Conservation (phyloP, 1,140 invertebrate species). For the Drosophila miranda region DNA sequence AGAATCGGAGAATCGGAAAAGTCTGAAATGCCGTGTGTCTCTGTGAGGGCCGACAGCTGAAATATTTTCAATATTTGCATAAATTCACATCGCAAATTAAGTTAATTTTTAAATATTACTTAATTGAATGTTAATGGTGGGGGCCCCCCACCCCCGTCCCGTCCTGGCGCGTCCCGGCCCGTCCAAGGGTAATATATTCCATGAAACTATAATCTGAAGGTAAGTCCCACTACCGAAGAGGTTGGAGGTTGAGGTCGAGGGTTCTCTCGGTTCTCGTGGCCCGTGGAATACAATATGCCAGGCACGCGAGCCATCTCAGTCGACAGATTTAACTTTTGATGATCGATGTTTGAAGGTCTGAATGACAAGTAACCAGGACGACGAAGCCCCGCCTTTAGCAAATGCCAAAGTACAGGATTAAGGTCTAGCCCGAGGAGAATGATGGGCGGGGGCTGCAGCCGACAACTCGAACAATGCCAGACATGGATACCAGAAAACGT, state of each 20-base stretch:
- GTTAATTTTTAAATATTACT: slow-evolving; percentile 71
- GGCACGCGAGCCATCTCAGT: slow-evolving; percentile 51
- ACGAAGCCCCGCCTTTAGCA: slow-evolving; percentile 5
- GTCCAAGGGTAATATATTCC: slow-evolving; percentile 34
- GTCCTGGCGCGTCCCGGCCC: slow-evolving; percentile 5
- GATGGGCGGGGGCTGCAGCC: neutral
- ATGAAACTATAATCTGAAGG: slow-evolving; percentile 59
- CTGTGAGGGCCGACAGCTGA: slow-evolving; percentile 49
- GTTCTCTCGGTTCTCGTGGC: slow-evolving; percentile 3
- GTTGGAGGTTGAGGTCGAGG: slow-evolving; percentile 11
- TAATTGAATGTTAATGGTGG: slow-evolving; percentile 67
- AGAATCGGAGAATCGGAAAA: slow-evolving; percentile 29
- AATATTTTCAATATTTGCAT: slow-evolving; percentile 60
- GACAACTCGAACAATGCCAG: slow-evolving; percentile 61
- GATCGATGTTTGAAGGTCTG: neutral
- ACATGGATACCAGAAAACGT: slow-evolving; percentile 55
- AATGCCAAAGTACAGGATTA: slow-evolving; percentile 69
- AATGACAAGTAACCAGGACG: no score
- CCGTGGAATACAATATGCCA: slow-evolving; percentile 68
- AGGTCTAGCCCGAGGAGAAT: slow-evolving; percentile 32
- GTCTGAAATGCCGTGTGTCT: slow-evolving; percentile 64
- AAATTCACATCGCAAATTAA: slow-evolving; percentile 71
- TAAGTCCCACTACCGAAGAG: slow-evolving; percentile 55
- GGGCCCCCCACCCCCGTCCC: neutral
- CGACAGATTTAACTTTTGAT: slow-evolving; percentile 38